phyloP scores from a whole-genome alignment of 2,888 invertebrate genomes.

The Muschampia staudingeri region DNA sequence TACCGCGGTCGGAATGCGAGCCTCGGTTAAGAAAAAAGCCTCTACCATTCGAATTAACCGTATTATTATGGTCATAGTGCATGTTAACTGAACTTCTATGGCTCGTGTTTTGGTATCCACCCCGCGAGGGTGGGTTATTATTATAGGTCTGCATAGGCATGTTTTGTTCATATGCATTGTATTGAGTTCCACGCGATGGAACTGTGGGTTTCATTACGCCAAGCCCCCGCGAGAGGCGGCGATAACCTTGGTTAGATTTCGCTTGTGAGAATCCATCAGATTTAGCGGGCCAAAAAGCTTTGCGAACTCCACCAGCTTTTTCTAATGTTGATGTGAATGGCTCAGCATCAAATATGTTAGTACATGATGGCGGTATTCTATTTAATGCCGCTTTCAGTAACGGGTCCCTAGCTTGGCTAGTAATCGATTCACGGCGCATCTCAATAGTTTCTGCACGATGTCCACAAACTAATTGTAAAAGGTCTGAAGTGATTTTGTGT shows the following conservation, averaged over 20 bases:
- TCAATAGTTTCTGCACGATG: constrained; percentile 59
- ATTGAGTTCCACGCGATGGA: no score
- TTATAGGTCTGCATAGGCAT: no score
- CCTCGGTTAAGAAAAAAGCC: no score
- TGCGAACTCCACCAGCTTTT: constrained; percentile 64
- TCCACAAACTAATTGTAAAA: constrained; percentile 58
- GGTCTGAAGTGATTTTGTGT: constrained; percentile 58
- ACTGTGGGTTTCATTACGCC: no score
- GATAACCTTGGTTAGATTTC: not conserved
- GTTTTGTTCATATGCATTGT: no score
- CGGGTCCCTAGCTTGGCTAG: constrained; percentile 53
- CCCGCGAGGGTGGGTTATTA: no score
- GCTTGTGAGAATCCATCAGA: not conserved
- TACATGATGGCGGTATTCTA: constrained; percentile 42
- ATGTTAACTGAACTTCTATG: no score
- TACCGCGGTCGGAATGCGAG: no score
- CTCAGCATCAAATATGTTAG: constrained; percentile 52
- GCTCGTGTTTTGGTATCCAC: no score
- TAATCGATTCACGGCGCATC: constrained; percentile 52
- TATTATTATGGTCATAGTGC: no score
- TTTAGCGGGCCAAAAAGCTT: constrained; percentile 59
- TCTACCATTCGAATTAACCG: no score
- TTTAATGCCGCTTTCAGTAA: constrained; percentile 44
- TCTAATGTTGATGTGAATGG: constrained; percentile 54
- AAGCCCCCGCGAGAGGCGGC: no score